A percentile compares a stretch with the other conserved stretches of the same genome.
Conservation (phyloP, 2,797 vertebrate genomes). For the Numenius phaeopus region DNA sequence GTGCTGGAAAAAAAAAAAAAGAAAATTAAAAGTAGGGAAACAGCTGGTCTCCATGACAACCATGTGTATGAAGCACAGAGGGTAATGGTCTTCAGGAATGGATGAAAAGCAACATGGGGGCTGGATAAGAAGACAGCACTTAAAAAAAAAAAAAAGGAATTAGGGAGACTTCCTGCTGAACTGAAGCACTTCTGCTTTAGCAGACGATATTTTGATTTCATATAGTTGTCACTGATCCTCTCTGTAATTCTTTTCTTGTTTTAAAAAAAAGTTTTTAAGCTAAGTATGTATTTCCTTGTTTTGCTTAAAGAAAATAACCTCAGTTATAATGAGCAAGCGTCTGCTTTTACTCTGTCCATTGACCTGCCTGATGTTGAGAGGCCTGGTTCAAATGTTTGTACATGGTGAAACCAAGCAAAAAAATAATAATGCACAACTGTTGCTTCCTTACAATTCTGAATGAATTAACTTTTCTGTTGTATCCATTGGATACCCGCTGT, state of each 20-base stretch:
- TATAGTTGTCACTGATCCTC: background rate
- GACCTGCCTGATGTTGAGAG: background rate
- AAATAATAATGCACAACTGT: slow-evolving; percentile 35
- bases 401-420: slow-evolving; percentile 46
- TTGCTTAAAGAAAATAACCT: slow-evolving; percentile 33
- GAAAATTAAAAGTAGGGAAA: slow-evolving; percentile 21
- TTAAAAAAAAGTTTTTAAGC: slow-evolving; percentile 4
- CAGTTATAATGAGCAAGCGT: background rate
- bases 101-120: background rate
- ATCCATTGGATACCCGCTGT: slow-evolving; percentile 58
- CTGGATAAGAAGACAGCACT: background rate
- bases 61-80: background rate
- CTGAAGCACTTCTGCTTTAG: slow-evolving; percentile 16
- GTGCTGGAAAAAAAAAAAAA: background rate
- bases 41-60: slow-evolving; percentile 12
- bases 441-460: slow-evolving; percentile 67
- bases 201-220: slow-evolving; percentile 10
- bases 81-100: background rate
- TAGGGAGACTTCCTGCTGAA: slow-evolving; percentile 4
- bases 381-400: slow-evolving; percentile 35
- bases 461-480: slow-evolving; percentile 65
- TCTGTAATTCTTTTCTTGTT: slow-evolving; percentile 22
- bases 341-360: slow-evolving; percentile 39
- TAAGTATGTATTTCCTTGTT: slow-evolving; percentile 42
- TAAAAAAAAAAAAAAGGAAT: background rate